Evolutionary conservation across 2,113 vertebrate species (phyloP).

Genomic region (Neolamprologus toae): DNA sequence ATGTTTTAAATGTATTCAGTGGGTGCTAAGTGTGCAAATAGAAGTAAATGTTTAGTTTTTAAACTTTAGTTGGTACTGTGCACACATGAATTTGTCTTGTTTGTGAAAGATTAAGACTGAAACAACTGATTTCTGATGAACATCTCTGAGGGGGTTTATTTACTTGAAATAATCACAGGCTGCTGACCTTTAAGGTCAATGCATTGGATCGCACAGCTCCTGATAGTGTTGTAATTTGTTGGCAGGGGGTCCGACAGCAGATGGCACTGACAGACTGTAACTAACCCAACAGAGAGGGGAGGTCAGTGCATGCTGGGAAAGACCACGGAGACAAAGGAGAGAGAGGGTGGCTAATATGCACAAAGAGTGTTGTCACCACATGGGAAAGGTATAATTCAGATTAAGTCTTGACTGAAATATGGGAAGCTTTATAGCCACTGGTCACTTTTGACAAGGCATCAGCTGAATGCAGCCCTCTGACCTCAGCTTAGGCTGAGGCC

Average conservation of each 20-base stretch:
- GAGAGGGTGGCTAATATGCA: conserved; percentile 2
- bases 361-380: neutral
- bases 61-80: neutral
- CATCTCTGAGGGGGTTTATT: neutral
- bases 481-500: neutral
- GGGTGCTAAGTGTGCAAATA: neutral
- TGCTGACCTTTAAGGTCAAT: conserved; percentile 43
- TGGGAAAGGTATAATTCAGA: conserved; percentile 8
- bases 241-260: conserved; percentile 66
- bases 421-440: neutral
- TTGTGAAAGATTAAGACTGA: neutral
- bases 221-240: conserved; percentile 48
- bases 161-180: conserved; percentile 35
- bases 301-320: conserved; percentile 45
- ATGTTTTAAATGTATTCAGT: conserved; percentile 9
- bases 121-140: neutral
- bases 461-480: neutral
- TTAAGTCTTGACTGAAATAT: neutral
- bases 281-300: conserved; percentile 48
- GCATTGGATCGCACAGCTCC: conserved; percentile 22
- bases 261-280: conserved; percentile 75
- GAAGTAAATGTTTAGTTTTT: neutral
- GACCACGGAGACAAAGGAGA: conserved; percentile 34
- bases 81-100: neutral
- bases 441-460: neutral